These are phyloP conservation scores for Cromileptes altivelis DNA, from an alignment of 2,113 vertebrate species.

Conservation along the genomic window DNA sequence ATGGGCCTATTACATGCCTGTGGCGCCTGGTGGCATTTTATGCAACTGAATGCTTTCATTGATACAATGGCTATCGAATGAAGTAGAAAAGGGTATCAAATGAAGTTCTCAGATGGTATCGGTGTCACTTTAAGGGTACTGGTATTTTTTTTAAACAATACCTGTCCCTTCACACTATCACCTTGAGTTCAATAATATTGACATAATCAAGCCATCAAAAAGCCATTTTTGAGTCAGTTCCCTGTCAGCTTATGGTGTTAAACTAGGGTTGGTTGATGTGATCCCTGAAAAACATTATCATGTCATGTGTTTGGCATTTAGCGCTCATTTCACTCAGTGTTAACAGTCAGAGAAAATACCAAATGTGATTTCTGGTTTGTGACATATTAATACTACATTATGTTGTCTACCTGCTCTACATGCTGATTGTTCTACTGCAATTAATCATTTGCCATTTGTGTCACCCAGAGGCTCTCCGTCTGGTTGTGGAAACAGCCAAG, in stretches of 20 bases:
- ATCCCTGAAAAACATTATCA: background rate
- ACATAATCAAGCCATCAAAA: background rate
- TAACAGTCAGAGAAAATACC: background rate
- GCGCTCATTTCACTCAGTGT: background rate
- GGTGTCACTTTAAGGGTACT: too few relatives aligned
- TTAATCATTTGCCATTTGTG: background rate
- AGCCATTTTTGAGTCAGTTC: background rate
- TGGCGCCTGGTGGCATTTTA: too few relatives aligned
- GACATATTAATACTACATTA: too few relatives aligned
- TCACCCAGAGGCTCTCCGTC: conserved; percentile 88
- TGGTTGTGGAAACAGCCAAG: conserved; percentile 89
- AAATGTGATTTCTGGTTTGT: background rate
- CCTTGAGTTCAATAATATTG: background rate
- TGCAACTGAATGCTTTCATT: too few relatives aligned
- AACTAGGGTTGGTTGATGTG: background rate
- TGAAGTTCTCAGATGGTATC: too few relatives aligned
- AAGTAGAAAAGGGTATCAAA: too few relatives aligned
- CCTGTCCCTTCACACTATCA: too few relatives aligned
- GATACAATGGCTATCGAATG: too few relatives aligned
- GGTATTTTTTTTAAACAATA: too few relatives aligned
- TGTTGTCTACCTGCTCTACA: background rate
- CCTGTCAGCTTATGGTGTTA: background rate
- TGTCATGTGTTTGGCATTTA: background rate
- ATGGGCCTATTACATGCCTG: too few relatives aligned
- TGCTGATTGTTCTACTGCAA: background rate